Evolutionary conservation across 53 echinoderm and acorn worm species (phyloP).

Genomic region (Henricia sp.): DNA sequence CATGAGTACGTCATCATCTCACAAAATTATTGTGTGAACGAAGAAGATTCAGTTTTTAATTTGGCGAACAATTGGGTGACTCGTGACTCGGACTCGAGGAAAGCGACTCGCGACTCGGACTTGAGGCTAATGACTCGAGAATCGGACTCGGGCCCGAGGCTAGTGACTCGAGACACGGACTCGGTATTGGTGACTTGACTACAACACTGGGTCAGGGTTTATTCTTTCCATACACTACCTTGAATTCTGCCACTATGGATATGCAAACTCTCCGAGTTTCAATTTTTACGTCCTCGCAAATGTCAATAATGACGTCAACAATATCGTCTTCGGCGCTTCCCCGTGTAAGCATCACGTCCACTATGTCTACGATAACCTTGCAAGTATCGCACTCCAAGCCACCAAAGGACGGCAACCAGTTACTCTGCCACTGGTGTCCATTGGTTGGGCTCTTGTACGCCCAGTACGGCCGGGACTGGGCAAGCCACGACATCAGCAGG

Average conservation of each 20-base stretch:
- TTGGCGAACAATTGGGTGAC: neutral
- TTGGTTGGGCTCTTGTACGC: neutral
- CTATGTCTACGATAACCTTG: conserved; percentile 41
- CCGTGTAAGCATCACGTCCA: conserved; percentile 64
- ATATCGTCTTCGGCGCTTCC: conserved; percentile 69
- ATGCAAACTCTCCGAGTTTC: conserved; percentile 77
- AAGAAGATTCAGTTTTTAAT: neutral
- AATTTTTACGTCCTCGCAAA: conserved; percentile 67
- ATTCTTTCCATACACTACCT: conserved; percentile 48
- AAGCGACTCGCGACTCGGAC: neutral
- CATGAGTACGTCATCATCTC: too few relatives aligned
- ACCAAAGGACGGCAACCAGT: neutral
- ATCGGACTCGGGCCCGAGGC: neutral
- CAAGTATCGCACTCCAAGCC: conserved; percentile 69
- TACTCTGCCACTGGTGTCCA: conserved; percentile 5
- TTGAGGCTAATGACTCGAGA: neutral
- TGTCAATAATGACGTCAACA: conserved; percentile 59
- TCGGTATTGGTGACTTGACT: neutral
- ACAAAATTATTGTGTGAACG: too few relatives aligned
- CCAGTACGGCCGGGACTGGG: neutral
- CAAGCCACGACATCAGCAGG: neutral
- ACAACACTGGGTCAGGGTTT: neutral
- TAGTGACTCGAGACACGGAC: neutral
- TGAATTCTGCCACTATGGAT: conserved; percentile 67
- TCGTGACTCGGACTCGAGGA: neutral